phyloP scores from a whole-genome alignment of 1,140 invertebrate genomes.

The Drosophila repletoides region DNA sequence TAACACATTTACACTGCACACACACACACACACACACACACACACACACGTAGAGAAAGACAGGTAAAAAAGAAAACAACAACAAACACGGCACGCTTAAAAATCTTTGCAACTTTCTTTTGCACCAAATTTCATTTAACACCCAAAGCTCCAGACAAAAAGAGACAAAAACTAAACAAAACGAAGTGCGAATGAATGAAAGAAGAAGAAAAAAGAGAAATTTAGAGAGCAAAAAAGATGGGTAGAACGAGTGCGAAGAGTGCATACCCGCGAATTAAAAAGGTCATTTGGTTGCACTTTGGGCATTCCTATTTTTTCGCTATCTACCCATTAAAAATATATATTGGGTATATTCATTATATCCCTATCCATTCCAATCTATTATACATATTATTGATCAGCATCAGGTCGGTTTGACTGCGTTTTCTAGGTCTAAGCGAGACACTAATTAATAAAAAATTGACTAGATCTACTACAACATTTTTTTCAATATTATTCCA shows the following conservation, averaged over 20 bases:
- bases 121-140: conserved; percentile 76
- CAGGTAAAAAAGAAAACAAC: conserved; percentile 16
- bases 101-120: conserved; percentile 78
- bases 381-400: too few species aligned
- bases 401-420: too few species aligned
- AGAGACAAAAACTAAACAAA: not conserved
- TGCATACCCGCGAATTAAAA: conserved; percentile 79
- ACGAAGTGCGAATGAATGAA: not conserved
- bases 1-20: conserved; percentile 58
- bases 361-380: too few species aligned
- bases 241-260: conserved; percentile 38
- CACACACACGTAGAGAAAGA: not conserved
- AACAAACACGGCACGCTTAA: conserved; percentile 64
- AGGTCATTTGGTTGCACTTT: conserved; percentile 77
- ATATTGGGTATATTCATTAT: too few species aligned
- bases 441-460: too few species aligned
- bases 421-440: too few species aligned
- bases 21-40: conserved; percentile 12
- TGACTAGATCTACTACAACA: too few species aligned
- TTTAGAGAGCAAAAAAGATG: not conserved
- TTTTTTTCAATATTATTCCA: too few species aligned
- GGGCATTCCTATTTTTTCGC: conserved; percentile 33
- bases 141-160: conserved; percentile 49
- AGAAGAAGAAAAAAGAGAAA: not conserved
- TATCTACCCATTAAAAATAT: too few species aligned